Evolutionary conservation across 92 coral and sea anemone species (phyloP), one percentile per base, ranked within the genome.

Genomic region (Galaxea fascicularis): DNA sequence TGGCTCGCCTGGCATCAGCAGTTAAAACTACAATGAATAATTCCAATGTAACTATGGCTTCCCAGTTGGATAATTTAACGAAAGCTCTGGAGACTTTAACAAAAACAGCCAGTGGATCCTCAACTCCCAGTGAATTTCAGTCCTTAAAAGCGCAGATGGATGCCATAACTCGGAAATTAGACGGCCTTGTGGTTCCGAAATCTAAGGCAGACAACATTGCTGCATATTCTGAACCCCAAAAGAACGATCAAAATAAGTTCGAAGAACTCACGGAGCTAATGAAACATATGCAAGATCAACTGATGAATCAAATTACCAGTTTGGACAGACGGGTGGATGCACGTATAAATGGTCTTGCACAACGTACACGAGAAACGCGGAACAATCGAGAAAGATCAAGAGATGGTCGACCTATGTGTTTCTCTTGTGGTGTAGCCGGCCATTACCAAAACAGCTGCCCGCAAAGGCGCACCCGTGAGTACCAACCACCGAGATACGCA

Each of bases 21-120:
- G 74, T 69, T 4, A 69, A 69, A 69, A 69, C 74, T n/a, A 69
- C 74, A 1, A 69, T 69, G 74, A 69, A 44, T n/a, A 69, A 69
- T 15, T 69, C 74, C 14, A 69, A 69, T 0, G 27, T 16, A 7
- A 71, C 58, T 13, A 3, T 45, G 0, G 57, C 41, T 1, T 68
- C n/a, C 31, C 39, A 30, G 39, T 59, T 59, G 65, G 27, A 17
- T 39, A 69, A 69, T 27, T 69, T 31, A 5, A 69, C 54, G 22
- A 69, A 69, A n/a, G 39, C 74, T 4, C 44, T 47, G 21, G 49
- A 66, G n/a, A 41, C 76, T 46, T 46, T 46, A 46, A 13, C 51
- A 46, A n/a, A n/a, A n/a, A n/a, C n/a, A n/a, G n/a, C 70, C 45
- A 65, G 45, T 13, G 29, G 1, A 3, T 14, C 41, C 70, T 10